These are phyloP conservation scores for Platycheirus rosarum DNA, from an alignment of 2,888 invertebrate species.

Conservation along the genomic window DNA sequence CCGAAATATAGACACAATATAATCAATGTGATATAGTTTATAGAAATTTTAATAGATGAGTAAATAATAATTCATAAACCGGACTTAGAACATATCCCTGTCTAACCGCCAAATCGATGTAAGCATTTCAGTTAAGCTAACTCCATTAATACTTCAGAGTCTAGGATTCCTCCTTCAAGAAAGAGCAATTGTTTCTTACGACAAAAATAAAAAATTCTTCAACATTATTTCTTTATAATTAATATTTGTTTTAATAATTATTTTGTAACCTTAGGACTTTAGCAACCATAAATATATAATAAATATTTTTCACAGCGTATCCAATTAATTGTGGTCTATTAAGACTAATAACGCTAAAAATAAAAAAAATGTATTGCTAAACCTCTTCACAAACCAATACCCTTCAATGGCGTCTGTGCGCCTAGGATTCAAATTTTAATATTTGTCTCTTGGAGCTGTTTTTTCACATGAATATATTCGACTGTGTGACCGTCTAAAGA, in stretches of 20 bases:
- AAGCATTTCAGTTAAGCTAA: too few relatives aligned
- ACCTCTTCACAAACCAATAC: constrained; percentile 52
- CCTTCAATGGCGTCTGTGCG: constrained; percentile 42
- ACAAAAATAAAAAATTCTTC: constrained; percentile 30
- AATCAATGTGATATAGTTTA: too few relatives aligned
- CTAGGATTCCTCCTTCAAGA: too few relatives aligned
- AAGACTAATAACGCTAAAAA: constrained; percentile 50
- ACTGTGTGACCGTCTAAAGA: constrained; percentile 15
- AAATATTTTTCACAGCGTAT: constrained; percentile 73
- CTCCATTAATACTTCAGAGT: too few relatives aligned
- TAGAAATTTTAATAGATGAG: too few relatives aligned
- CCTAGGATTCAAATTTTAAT: constrained; percentile 31
- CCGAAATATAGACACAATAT: too few relatives aligned
- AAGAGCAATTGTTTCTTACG: too few relatives aligned
- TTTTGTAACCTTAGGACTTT: constrained; percentile 52
- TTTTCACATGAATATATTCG: constrained; percentile 34
- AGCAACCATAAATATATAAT: constrained; percentile 68
- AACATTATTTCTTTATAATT: constrained; percentile 41
- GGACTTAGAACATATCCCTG: too few relatives aligned
- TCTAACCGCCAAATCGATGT: too few relatives aligned
- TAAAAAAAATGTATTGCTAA: constrained; percentile 59
- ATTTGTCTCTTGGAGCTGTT: constrained; percentile 41
- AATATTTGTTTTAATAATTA: constrained; percentile 14
- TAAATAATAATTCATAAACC: too few relatives aligned
- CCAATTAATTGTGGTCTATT: constrained; percentile 69